A percentile compares a stretch with the other conserved stretches of the same genome.
These are phyloP conservation scores for Scaeva pyrastri DNA, from an alignment of 2,888 invertebrate genomes.

Conservation along the genomic window DNA sequence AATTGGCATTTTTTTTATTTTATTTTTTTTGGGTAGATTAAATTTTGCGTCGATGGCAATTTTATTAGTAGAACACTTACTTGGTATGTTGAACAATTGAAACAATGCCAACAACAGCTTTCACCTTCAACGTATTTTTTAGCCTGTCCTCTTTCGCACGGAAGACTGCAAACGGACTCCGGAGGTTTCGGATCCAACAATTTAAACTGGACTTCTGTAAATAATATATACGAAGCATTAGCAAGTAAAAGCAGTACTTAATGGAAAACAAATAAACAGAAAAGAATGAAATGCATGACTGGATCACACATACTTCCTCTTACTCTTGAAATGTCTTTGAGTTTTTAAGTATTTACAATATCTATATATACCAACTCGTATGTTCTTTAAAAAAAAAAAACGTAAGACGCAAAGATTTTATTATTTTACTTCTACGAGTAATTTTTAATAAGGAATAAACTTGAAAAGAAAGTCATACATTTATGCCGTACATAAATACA, in stretches of 20 bases:
- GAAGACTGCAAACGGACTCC: slow-evolving; percentile 95
- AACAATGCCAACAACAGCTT: slow-evolving; percentile 97
- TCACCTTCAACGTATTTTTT: slow-evolving; percentile 97
- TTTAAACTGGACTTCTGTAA: slow-evolving; percentile 92
- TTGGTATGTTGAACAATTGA: slow-evolving; percentile 95
- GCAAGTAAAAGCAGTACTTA: not conserved
- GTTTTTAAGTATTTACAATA: too few species aligned
- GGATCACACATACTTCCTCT: too few species aligned
- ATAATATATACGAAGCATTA: slow-evolving; percentile 38
- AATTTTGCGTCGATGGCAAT: slow-evolving; percentile 41
- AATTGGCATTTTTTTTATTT: slow-evolving; percentile 17
- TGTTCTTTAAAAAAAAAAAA: too few species aligned
- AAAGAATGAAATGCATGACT: not conserved
- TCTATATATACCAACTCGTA: too few species aligned
- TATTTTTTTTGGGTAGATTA: slow-evolving; percentile 36
- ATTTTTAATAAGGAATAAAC: too few species aligned
- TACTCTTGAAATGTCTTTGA: too few species aligned
- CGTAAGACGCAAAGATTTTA: too few species aligned
- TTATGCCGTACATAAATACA: too few species aligned
- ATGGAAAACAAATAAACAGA: not conserved
- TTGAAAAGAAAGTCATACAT: too few species aligned
- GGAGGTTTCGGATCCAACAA: slow-evolving; percentile 91
- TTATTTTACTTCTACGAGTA: too few species aligned
- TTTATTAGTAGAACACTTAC: slow-evolving; percentile 83
- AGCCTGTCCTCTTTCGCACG: slow-evolving; percentile 94